A percentile compares a stretch with the other conserved stretches of the same genome.
Conservation (phyloP, 2,888 invertebrate species). For the Melanostoma mellinum region DNA sequence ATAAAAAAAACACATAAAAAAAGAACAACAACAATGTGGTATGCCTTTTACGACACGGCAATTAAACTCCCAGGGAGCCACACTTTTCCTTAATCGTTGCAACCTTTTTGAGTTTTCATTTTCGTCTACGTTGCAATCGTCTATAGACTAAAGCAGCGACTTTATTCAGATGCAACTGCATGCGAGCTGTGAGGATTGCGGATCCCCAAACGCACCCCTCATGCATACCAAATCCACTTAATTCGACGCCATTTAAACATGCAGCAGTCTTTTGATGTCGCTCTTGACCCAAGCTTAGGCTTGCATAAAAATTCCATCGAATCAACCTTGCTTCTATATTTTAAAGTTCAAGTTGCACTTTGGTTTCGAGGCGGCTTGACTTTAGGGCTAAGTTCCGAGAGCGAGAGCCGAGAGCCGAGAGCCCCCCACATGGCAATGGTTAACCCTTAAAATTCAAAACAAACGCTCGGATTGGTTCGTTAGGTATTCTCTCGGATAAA, state of each 20-base stretch:
- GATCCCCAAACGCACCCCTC: slow-evolving; percentile 22
- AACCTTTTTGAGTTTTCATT: slow-evolving; percentile 34
- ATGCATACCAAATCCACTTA: slow-evolving; percentile 36
- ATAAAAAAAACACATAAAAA: slow-evolving; percentile 28
- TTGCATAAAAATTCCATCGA: slow-evolving; percentile 52
- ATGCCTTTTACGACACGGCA: slow-evolving; percentile 70
- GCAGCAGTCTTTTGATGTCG: slow-evolving; percentile 42
- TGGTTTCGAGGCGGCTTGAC: slow-evolving; percentile 11
- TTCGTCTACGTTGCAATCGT: slow-evolving; percentile 11
- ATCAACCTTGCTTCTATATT: slow-evolving; percentile 45
- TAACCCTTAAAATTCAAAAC: slow-evolving; percentile 40
- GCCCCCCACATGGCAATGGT: neutral
- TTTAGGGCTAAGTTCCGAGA: neutral
- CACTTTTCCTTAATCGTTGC: slow-evolving; percentile 64
- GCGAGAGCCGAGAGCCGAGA: neutral
- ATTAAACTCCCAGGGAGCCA: slow-evolving; percentile 58
- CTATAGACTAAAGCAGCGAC: slow-evolving; percentile 6
- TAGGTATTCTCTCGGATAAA: slow-evolving; percentile 3
- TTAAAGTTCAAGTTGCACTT: slow-evolving; percentile 48
- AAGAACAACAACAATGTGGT: slow-evolving; percentile 44
- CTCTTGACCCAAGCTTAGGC: slow-evolving; percentile 46
- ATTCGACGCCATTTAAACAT: slow-evolving; percentile 20
- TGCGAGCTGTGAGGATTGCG: neutral
- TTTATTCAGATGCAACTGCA: slow-evolving; percentile 18
- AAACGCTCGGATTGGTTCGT: slow-evolving; percentile 26